Conservation (phyloP, 2,797 vertebrate species). For the Psittacula echo region DNA sequence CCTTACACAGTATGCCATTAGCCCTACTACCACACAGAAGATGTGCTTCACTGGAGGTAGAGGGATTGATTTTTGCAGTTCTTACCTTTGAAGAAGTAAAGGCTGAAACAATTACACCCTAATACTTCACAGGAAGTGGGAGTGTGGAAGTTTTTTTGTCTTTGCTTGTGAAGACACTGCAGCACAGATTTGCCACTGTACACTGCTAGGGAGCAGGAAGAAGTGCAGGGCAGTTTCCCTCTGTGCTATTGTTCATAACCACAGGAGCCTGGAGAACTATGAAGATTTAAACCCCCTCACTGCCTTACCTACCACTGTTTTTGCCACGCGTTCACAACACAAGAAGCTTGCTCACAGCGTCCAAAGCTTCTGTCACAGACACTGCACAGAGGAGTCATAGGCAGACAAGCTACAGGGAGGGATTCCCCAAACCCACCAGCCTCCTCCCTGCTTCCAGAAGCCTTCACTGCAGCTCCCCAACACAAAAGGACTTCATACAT, state of each 20-base stretch:
- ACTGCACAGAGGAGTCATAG: background rate
- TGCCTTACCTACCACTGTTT: background rate
- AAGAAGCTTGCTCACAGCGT: background rate
- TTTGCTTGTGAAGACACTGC: background rate
- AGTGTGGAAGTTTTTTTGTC: rapidly evolving
- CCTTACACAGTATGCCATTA: background rate
- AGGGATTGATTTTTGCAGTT: background rate
- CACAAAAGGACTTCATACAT: background rate
- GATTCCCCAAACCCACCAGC: background rate
- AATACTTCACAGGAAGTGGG: background rate
- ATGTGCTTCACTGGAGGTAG: background rate
- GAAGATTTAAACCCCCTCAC: background rate
- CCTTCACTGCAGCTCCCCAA: background rate
- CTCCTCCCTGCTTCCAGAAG: background rate
- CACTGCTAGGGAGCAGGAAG: rapidly evolving
- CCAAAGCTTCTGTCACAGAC: background rate
- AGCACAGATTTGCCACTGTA: background rate
- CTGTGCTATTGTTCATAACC: rapidly evolving
- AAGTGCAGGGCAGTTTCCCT: rapidly evolving
- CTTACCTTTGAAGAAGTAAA: background rate
- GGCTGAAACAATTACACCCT: background rate
- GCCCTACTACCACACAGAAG: no score
- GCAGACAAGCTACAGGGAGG: background rate
- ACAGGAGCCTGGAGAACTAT: background rate
- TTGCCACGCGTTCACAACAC: rapidly evolving